Conservation (phyloP, 2,797 vertebrate species). For the Balearica regulorum region DNA sequence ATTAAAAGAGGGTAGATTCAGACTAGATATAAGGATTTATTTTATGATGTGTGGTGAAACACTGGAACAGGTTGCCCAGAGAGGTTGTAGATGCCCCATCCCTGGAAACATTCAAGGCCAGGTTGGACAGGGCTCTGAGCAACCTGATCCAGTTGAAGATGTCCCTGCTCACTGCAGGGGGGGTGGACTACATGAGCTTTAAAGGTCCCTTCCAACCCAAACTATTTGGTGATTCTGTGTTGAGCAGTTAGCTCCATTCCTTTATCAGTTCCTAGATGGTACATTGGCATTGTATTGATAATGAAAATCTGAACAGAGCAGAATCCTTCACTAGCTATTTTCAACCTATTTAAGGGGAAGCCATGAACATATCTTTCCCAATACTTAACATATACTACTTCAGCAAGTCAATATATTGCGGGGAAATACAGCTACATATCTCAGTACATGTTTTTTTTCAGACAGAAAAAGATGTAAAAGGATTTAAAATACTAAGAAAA, state of each 20-base stretch:
- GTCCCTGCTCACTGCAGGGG: no score
- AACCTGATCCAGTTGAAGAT: neutral
- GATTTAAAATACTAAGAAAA: neutral
- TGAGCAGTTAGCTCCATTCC: neutral
- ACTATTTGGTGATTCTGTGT: neutral
- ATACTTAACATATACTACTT: neutral
- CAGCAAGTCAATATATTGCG: neutral
- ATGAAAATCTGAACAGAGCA: neutral
- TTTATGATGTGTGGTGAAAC: neutral
- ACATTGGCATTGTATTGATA: neutral
- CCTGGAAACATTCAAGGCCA: no score
- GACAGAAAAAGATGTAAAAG: neutral
- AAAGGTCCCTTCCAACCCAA: no score
- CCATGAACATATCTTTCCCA: neutral
- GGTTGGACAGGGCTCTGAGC: neutral
- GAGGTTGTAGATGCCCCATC: neutral
- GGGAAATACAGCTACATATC: neutral
- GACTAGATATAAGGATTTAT: neutral
- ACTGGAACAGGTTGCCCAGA: fast-evolving
- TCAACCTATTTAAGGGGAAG: neutral
- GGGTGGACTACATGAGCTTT: no score
- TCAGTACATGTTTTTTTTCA: neutral
- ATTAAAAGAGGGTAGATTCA: neutral
- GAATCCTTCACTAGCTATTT: neutral
- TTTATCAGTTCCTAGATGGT: neutral